Base-by-base conservation (phyloP, 2,888 invertebrate genomes). In the Parnassius mnemosyne region DNA sequence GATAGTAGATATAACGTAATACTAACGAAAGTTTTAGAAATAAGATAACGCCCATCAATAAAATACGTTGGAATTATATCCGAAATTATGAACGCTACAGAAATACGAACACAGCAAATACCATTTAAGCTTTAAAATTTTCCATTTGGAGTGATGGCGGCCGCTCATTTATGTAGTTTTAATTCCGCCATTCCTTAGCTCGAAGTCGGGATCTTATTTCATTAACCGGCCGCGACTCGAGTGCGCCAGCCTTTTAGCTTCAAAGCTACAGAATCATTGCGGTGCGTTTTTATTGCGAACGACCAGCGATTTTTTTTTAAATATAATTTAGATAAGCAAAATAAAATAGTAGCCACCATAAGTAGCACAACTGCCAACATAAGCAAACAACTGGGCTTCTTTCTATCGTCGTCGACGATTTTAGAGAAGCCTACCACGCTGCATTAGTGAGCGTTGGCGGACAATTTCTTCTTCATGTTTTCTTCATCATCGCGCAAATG, bases 101-200 rank as follows among this genome's bases (percentile, higher is more conserved):
- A 66, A 67, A 67, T 61, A 69, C 68, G 53, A 60, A 62, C 66
- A 61, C 57, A 69, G 67, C 65, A 69, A 76, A 72, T 72, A 71
- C 71, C 71, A 72, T 73, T 74, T 69, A 73, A 73, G 72, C 68
- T 70, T 70, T 79, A 74, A 76, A 80, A 81, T 83, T 83, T 80
- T 77, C 80, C 81, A 81, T 84, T 84, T 74, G 76, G 75, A 83
- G 79, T 77, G 79, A 69, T 68, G 67, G 79, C 78, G 82, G 77
- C 79, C 79, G 78, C 78, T 85, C 89, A 87, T 90, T 90, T 89
- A 89, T 89, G 87, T 89, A 87, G 84, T 89, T 90, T 90, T 91
- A 90, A 90, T 91, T 89, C 89, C 86, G 74, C 89, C 87, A 89
- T 90, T 90, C 85, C 88, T 90, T 90, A 89, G 89, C 85, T 84